Base-by-base conservation (phyloP, 2,113 vertebrate genomes). In the Callospermophilus lateralis region DNA sequence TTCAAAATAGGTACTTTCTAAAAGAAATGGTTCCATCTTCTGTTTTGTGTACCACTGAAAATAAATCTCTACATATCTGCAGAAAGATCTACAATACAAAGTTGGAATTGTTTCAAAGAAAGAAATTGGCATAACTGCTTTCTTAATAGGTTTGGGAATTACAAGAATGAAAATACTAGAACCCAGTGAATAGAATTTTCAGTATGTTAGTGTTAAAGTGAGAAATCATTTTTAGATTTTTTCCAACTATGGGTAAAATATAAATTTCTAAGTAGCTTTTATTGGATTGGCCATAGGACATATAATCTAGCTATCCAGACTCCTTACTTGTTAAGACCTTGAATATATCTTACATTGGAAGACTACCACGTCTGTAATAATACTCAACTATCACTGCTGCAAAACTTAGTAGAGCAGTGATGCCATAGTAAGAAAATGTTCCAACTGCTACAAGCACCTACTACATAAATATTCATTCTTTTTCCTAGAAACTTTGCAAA, bases 71-170 rank as follows among this genome's bases (percentile, higher is more conserved):
- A 58, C 0, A 24, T 91, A 72, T 87, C 51, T 48, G 92, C 77
- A 96, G 53, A 85, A 94, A 78, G 15, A 58, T 51, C 61, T 84
- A 11, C 20, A 77, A 19, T 58, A 74, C 53, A 93, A 89, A 80
- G 42, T 53, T 88, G 86, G n/a, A 67, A 81, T 73, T 61, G 90
- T 89, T 93, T 93, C 45, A 92, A 63, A 97, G 68, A 39, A 89
- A 93, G 30, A 93, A 94, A 97, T 15, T 72, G 61, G 42, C 17
- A 95, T 93, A 95, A 87, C 45, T 73, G 13, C 80, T 97, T 91
- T 91, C 53, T 84, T 88, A 63, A 68, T n/a, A 92, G 48, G 3
- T 65, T 72, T 58, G 30, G 8, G 83, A 94, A 67, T 63, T 89
- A 17, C 65, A 84, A 45, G 78, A 91, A 78, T 86, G 61, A 88